Conservation (phyloP, 2,113 vertebrate genomes). For the Sinocyclocheilus rhinocerous region DNA sequence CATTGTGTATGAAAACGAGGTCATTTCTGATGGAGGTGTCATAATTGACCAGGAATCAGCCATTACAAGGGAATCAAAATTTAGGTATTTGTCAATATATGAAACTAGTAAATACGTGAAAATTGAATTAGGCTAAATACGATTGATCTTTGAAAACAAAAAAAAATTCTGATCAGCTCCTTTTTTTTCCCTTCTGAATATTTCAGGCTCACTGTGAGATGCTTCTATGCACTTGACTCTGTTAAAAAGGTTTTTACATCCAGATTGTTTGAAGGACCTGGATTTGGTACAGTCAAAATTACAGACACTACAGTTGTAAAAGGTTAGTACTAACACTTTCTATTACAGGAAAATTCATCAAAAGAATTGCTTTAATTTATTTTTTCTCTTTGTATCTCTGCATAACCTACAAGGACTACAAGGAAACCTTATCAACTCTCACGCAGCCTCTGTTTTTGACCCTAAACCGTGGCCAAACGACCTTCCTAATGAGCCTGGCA, state of each 20-base stretch:
- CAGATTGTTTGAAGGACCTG: conserved; percentile 46
- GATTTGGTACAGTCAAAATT: conserved; percentile 55
- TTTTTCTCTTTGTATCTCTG: background rate
- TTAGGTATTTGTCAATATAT: conserved; percentile 59
- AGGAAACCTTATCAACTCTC: conserved; percentile 4
- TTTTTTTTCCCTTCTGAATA: background rate
- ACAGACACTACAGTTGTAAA: conserved; percentile 39
- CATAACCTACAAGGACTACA: background rate
- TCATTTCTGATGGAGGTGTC: conserved; percentile 58
- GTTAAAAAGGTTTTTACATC: conserved; percentile 57
- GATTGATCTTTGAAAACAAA: background rate
- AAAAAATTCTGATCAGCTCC: too few species aligned
- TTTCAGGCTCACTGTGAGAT: conserved; percentile 65
- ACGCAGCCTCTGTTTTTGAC: conserved; percentile 2
- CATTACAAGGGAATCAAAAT: conserved; percentile 66
- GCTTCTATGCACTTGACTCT: conserved; percentile 62
- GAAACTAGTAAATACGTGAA: background rate
- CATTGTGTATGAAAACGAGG: conserved; percentile 67
- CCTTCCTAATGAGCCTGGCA: background rate
- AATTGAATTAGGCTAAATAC: background rate
- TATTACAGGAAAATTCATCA: background rate
- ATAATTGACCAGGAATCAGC: conserved; percentile 56
- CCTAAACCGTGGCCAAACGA: background rate
- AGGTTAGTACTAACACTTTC: conserved; percentile 24
- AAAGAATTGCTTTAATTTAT: background rate